phyloP scores from a whole-genome alignment of 1,140 invertebrate species.

The Leptopilina boulardi region DNA sequence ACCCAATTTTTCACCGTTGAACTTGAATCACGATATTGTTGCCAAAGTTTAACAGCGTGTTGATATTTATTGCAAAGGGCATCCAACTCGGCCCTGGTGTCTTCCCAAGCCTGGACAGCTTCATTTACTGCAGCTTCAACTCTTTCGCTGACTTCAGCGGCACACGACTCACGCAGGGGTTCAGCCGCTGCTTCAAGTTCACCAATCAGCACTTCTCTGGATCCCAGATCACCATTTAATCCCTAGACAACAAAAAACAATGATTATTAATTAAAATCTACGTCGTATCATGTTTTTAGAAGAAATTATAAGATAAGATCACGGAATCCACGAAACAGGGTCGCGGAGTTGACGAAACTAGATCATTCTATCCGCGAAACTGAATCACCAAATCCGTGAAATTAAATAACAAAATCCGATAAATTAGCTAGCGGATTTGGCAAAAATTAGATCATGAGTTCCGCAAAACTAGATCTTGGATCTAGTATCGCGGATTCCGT shows the following conservation, averaged over 20 bases:
- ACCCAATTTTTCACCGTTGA: constrained; percentile 84
- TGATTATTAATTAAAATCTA: background rate
- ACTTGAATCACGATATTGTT: constrained; percentile 84
- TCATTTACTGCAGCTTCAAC: constrained; percentile 84
- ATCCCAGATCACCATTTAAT: constrained; percentile 80
- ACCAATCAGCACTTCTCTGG: constrained; percentile 82
- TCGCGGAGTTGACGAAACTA: too few species aligned
- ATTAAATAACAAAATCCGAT: too few species aligned
- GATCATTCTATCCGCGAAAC: too few species aligned
- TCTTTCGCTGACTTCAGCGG: constrained; percentile 81
- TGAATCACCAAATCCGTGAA: too few species aligned
- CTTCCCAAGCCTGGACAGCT: constrained; percentile 85
- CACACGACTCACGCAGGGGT: constrained; percentile 82
- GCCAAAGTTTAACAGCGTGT: constrained; percentile 86
- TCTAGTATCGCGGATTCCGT: too few species aligned
- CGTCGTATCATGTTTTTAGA: too few species aligned
- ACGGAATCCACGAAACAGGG: too few species aligned
- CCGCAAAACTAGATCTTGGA: too few species aligned
- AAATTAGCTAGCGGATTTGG: too few species aligned
- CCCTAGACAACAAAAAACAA: constrained; percentile 72
- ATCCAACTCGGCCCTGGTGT: constrained; percentile 83
- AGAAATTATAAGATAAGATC: too few species aligned
- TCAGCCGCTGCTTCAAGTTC: constrained; percentile 82
- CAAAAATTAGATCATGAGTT: too few species aligned
- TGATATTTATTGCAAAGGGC: constrained; percentile 84